Conservation (phyloP, 2,888 invertebrate species). For the Drosophila kokeensis region DNA sequence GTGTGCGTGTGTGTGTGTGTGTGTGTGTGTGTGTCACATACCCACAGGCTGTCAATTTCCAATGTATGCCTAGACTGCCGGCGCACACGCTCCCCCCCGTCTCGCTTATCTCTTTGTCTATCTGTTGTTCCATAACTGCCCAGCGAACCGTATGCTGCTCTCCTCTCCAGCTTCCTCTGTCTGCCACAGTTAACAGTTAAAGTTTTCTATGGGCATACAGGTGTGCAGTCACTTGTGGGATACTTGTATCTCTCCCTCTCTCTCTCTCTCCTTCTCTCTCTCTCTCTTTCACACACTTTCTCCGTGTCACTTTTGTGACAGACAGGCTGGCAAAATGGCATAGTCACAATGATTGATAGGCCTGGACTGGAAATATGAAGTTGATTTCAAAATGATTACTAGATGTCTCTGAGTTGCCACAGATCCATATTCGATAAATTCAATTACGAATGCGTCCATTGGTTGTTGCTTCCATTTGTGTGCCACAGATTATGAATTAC, state of each 20-base stretch:
- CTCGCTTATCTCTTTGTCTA: not conserved
- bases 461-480: not conserved
- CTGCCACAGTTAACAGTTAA: slow-evolving; percentile 29
- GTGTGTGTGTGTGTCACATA: slow-evolving; percentile 44
- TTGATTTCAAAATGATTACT: slow-evolving; percentile 58
- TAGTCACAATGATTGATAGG: slow-evolving; percentile 60
- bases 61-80: slow-evolving; percentile 37
- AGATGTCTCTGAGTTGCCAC: slow-evolving; percentile 12
- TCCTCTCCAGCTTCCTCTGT: not conserved
- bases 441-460: slow-evolving; percentile 22
- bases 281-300: not conserved
- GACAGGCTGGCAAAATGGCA: slow-evolving; percentile 44
- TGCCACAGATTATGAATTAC: slow-evolving; percentile 20
- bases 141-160: slow-evolving; percentile 23
- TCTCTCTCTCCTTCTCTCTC: not conserved
- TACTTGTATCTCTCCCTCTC: slow-evolving; percentile 1
- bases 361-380: slow-evolving; percentile 37
- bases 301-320: slow-evolving; percentile 27
- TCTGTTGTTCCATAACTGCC: slow-evolving; percentile 33
- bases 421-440: slow-evolving; percentile 10
- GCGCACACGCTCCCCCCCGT: not conserved
- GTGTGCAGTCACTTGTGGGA: slow-evolving; percentile 20
- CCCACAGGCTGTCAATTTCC: slow-evolving; percentile 69
- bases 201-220: slow-evolving; percentile 39
- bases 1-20: slow-evolving; percentile 30